Conservation (phyloP, 2,113 vertebrate genomes). For the Sebastes fasciatus region DNA sequence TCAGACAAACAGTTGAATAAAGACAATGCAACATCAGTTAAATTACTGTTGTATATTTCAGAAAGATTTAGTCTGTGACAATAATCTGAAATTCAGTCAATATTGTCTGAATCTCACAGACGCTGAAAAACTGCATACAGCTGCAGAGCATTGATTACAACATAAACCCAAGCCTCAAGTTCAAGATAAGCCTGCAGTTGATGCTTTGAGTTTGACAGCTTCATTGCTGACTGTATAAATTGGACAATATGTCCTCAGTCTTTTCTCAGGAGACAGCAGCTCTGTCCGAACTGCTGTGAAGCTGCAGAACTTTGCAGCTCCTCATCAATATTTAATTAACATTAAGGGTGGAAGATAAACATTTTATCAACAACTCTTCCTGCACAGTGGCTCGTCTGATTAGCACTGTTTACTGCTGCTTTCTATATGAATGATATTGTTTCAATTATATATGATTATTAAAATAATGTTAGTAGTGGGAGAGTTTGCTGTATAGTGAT, state of each 20-base stretch:
- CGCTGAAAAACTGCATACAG: background rate
- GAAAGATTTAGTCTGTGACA: background rate
- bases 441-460: background rate
- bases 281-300: constrained; percentile 23
- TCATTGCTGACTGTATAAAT: background rate
- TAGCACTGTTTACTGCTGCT: constrained; percentile 19
- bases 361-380: constrained; percentile 68
- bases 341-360: constrained; percentile 63
- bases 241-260: constrained; percentile 10
- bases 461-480: background rate
- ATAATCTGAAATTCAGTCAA: background rate
- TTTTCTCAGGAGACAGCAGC: constrained; percentile 11
- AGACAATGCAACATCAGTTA: background rate
- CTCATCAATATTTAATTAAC: constrained; percentile 71
- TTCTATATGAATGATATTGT: constrained; percentile 28
- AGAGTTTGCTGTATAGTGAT: background rate
- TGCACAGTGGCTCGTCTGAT: constrained; percentile 27
- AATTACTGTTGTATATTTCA: background rate
- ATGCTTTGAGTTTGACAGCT: background rate
- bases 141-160: background rate
- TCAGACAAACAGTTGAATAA: background rate
- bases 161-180: background rate
- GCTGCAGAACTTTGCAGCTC: constrained; percentile 51
- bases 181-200: background rate
- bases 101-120: background rate